These are phyloP conservation scores for Taxidea taxus DNA, from an alignment of 2,113 vertebrate species.

Conservation along the genomic window DNA sequence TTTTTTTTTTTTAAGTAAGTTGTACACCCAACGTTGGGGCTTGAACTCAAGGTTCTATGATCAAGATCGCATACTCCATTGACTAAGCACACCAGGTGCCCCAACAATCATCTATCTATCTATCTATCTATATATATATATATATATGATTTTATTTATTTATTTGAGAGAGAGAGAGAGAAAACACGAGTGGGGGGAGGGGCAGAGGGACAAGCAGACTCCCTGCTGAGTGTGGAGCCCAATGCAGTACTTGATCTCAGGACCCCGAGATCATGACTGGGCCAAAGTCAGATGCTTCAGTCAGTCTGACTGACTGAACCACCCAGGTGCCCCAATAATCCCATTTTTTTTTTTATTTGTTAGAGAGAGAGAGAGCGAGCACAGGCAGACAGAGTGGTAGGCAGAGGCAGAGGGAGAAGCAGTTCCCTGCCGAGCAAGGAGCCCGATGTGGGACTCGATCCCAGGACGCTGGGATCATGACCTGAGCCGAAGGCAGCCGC, in stretches of 20 bases:
- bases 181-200: too few species aligned
- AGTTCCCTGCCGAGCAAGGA: not conserved
- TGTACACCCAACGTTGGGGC: not conserved
- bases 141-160: not conserved
- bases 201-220: too few species aligned
- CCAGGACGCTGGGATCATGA: not conserved
- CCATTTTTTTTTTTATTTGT: not conserved
- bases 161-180: not conserved
- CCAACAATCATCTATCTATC: not conserved
- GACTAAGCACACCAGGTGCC: not conserved
- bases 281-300: too few species aligned
- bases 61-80: not conserved
- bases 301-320: too few species aligned
- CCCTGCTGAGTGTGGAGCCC: too few species aligned
- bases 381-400: not conserved
- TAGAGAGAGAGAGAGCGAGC: not conserved
- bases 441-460: not conserved
- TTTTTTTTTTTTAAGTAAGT: too few species aligned
- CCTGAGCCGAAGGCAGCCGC: not conserved
- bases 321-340: not conserved
- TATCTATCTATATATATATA: too few species aligned
- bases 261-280: too few species aligned
- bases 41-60: not conserved
- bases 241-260: too few species aligned
- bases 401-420: not conserved